Conservation (phyloP, 2,113 vertebrate genomes). For the Zosterops japonicus region DNA sequence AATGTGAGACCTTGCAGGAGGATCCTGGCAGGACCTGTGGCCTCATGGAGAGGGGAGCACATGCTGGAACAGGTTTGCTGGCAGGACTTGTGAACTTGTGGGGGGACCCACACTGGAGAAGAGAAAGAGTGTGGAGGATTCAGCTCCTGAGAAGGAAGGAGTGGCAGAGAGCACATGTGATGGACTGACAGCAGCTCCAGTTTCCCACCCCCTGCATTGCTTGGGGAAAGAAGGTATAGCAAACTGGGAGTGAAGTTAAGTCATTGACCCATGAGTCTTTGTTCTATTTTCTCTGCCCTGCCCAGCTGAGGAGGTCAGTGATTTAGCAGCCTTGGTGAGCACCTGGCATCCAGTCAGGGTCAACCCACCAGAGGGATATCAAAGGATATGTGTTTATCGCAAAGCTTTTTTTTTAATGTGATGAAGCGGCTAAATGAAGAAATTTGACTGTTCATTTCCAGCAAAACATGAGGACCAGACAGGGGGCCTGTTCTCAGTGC, state of each 20-base stretch:
- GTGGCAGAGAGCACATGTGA: rapidly evolving
- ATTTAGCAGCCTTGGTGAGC: rapidly evolving
- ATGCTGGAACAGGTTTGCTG: not conserved
- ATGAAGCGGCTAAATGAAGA: not conserved
- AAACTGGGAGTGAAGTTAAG: not conserved
- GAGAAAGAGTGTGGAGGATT: not conserved
- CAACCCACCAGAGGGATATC: not conserved
- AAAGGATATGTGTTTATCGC: not conserved
- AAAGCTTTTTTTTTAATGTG: not conserved
- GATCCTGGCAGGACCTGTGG: not conserved
- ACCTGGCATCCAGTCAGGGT: not conserved
- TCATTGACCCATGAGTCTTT: rapidly evolving
- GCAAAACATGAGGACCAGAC: not conserved
- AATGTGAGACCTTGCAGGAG: not conserved
- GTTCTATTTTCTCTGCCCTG: not conserved
- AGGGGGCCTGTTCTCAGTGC: not conserved
- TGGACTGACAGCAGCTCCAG: not conserved
- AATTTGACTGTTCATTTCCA: not conserved
- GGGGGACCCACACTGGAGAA: not conserved
- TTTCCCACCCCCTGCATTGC: not conserved
- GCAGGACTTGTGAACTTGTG: not conserved
- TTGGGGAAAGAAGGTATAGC: not conserved
- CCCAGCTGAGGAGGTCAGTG: not conserved
- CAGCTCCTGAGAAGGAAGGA: not conserved
- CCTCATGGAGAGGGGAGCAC: not conserved